phyloP scores from a whole-genome alignment of 2,113 vertebrate species.

The Ciconia boyciana region DNA sequence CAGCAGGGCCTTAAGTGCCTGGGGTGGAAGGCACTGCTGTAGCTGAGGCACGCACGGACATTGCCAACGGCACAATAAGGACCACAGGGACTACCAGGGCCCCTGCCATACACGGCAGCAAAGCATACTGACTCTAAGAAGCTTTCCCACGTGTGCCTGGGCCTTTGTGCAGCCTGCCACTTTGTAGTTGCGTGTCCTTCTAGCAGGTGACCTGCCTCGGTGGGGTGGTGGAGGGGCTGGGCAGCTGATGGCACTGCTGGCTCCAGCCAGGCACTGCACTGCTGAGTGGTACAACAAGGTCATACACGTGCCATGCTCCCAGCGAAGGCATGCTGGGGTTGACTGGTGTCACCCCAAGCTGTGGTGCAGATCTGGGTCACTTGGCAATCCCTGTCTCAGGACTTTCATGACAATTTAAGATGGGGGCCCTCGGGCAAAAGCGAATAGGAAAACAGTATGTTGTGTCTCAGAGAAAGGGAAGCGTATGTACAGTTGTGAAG shows the following conservation, averaged over 20 bases:
- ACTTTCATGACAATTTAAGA: neutral
- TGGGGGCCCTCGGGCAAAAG: neutral
- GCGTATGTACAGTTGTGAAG: neutral
- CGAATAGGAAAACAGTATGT: neutral
- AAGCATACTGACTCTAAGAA: neutral
- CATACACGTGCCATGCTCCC: rapidly evolving
- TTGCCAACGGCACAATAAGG: neutral
- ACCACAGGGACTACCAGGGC: neutral
- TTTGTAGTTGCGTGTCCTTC: neutral
- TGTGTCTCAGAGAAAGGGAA: neutral
- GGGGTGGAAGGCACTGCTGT: neutral
- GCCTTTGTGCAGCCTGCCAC: neutral
- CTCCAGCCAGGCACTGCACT: rapidly evolving
- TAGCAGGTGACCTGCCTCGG: neutral
- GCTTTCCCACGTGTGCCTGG: neutral
- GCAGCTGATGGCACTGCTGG: neutral
- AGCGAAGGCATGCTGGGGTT: rapidly evolving
- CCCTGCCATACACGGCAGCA: neutral
- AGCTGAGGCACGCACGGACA: neutral
- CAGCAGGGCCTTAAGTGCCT: neutral
- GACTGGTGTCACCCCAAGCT: neutral
- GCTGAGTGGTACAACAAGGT: rapidly evolving
- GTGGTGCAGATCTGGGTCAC: neutral
- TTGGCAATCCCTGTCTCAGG: neutral
- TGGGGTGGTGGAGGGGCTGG: neutral